Percentiles rank a stretch among this genome's conserved stretches.
Evolutionary conservation across 2,113 vertebrate species (phyloP).

Genomic region (Butastur rufipennis): DNA sequence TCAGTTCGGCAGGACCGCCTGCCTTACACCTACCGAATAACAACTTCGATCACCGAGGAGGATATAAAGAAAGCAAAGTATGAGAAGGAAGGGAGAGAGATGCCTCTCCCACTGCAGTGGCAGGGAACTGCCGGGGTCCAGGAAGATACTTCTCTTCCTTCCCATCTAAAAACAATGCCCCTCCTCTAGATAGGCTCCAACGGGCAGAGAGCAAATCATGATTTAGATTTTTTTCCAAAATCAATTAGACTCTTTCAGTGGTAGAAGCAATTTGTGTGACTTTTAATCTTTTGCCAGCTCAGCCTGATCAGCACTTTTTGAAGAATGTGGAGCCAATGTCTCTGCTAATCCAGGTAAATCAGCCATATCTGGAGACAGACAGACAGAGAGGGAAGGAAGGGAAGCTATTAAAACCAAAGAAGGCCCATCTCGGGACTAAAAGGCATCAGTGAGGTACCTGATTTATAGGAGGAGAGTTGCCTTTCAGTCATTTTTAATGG

Average conservation of each 20-base stretch:
- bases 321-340: slow-evolving; percentile 52
- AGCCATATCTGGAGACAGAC: slow-evolving; percentile 61
- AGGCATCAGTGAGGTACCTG: slow-evolving; percentile 30
- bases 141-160: not conserved
- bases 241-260: slow-evolving; percentile 43
- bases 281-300: slow-evolving; percentile 63
- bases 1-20: not conserved
- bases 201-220: not conserved
- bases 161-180: not conserved
- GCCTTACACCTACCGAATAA: not conserved
- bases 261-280: slow-evolving; percentile 65
- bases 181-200: not conserved
- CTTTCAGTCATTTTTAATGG: slow-evolving; percentile 74
- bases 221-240: slow-evolving; percentile 2
- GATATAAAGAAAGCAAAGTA: not conserved
- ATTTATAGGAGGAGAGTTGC: slow-evolving; percentile 58
- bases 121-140: not conserved
- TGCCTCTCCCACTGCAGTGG: not conserved
- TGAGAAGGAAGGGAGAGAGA: not conserved
- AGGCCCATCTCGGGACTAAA: slow-evolving; percentile 25
- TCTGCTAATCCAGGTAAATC: slow-evolving; percentile 73
- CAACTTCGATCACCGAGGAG: not conserved
- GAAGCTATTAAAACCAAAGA: slow-evolving; percentile 62
- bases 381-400: slow-evolving; percentile 45
- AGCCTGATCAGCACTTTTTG: slow-evolving; percentile 54